phyloP scores from a whole-genome alignment of 1,140 invertebrate species.

The Grapholita molesta region DNA sequence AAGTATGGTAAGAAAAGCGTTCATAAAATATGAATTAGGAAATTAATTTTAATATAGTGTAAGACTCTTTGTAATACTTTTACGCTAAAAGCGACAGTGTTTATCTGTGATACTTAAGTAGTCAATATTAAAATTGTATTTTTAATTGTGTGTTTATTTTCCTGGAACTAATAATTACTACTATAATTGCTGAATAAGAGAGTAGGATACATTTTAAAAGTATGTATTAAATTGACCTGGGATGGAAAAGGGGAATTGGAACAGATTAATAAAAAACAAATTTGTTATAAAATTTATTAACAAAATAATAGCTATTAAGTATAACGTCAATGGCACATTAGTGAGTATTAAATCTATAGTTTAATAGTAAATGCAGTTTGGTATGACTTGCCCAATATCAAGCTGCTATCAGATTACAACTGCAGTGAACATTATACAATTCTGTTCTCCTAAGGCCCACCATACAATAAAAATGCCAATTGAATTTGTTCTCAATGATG shows the following conservation, averaged over 20 bases:
- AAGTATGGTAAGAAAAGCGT: conserved; percentile 42
- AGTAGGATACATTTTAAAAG: too few species aligned
- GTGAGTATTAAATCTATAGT: conserved; percentile 4
- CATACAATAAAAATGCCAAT: not conserved
- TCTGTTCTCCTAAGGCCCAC: not conserved
- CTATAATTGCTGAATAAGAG: too few species aligned
- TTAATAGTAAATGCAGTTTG: not conserved
- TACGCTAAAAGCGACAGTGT: conserved; percentile 16
- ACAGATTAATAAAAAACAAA: not conserved
- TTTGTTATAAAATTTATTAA: conserved; percentile 16
- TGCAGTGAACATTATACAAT: not conserved
- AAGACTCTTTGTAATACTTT: conserved; percentile 9
- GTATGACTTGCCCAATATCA: not conserved
- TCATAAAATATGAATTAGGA: conserved; percentile 26
- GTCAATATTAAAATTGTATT: conserved; percentile 40
- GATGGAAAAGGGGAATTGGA: not conserved
- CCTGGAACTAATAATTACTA: not conserved
- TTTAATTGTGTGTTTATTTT: conserved; percentile 50
- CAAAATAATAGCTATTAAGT: conserved; percentile 13
- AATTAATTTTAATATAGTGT: conserved; percentile 12
- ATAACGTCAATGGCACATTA: conserved; percentile 15
- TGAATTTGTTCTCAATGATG: too few species aligned
- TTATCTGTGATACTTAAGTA: conserved; percentile 25
- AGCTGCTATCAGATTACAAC: not conserved
- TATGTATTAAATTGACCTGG: too few species aligned